Base-by-base conservation (phyloP, 2,113 vertebrate species). In the Mus musculus region DNA sequence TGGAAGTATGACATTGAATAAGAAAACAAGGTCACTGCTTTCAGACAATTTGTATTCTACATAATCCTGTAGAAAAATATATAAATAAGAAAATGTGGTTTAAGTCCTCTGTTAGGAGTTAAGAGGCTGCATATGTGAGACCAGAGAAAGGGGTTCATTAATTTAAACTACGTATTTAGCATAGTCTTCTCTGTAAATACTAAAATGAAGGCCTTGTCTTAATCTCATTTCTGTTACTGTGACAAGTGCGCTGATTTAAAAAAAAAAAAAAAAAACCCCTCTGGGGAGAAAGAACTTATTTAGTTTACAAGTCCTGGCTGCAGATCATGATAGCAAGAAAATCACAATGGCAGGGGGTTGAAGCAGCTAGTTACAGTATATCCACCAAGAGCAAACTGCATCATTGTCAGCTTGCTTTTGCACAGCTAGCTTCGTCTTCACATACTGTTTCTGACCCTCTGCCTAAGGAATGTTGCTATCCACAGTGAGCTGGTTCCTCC, bases 11-110 rank as follows among this genome's bases (percentile, higher is more conserved):
- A 4, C 20, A 78, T 42, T 75, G 59, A 92, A 12, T 30, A 93
- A 77, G 36, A 30, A 77, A 36, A 80, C 61, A 26, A 54, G 46
- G 84, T 75, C 8, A 33, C 42, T 90, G 63, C 16, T 81, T 92
- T 93, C 65, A 90, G 22, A 59, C 0, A 73, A 4, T 81, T 22
- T 89, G 67, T 30, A 65, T 80, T 67, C 42, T 77, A 39, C 20
- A n/a, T 72, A 93, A 86, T 42, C 39, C 75, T 78, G 36, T 82
- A 95, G 93, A 69, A 9, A 95, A 93, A 26, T 12, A 87, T 14
- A 77, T 42, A 86, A 75, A 52, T 49, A 84, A 59, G 33, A 95
- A 63, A 93, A 93, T 46, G 19, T 72, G 59, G 78, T 3, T 63
- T n/a, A 36, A 73, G 28, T 82, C 20, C 49, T 61, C 1, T 72